Evolutionary conservation across 2,113 vertebrate species (phyloP), one percentile per base, ranked within the genome.

Genomic region (Philantomba maxwellii): DNA sequence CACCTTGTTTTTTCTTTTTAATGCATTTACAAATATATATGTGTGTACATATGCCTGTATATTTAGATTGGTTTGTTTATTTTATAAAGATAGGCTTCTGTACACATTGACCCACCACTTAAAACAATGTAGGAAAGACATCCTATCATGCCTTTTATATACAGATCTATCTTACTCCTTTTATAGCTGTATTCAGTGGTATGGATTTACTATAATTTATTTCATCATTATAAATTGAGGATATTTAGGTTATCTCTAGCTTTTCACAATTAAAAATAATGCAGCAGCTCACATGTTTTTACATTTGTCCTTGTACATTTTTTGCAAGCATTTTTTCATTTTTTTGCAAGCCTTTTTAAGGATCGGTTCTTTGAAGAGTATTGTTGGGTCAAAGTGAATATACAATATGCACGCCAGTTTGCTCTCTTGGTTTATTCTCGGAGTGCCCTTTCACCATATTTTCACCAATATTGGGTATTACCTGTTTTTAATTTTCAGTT

Each of bases 401-500:
- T 16, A 92, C 19, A 82, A 26, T 83, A 47, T 77, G 4, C 55
- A 53, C 39, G 28, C 64, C 92, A 45, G 10, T 93, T 87, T 91
- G 51, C 36, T 88, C 33, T 93, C 36, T 70, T 91, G 19, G 45
- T 86, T 93, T 95, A 95, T 5, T 39, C 17, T 7, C 7, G n/a
- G 33, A 51, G 39, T 93, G 23, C 12, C 39, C 13, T 51, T 93
- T 88, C n/a, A 28, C 43, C 21, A 14, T 66, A 58, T 60, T 26
- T 88, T 73, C 16, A 36, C 53, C 14, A 57, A 3, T 51, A 49
- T n/a, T 70, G 43, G 43, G 39, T 89, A 75, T 87, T 89, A 60
- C 36, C 6, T 85, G 53, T 94, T n/a, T 95, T 87, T 87, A 90
- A 73, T 87, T 94, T 95, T 92, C 83, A 70, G 28, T 91, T 91